Evolutionary conservation across 2,113 vertebrate genomes (phyloP).

Genomic region (Xiphophorus maculatus): DNA sequence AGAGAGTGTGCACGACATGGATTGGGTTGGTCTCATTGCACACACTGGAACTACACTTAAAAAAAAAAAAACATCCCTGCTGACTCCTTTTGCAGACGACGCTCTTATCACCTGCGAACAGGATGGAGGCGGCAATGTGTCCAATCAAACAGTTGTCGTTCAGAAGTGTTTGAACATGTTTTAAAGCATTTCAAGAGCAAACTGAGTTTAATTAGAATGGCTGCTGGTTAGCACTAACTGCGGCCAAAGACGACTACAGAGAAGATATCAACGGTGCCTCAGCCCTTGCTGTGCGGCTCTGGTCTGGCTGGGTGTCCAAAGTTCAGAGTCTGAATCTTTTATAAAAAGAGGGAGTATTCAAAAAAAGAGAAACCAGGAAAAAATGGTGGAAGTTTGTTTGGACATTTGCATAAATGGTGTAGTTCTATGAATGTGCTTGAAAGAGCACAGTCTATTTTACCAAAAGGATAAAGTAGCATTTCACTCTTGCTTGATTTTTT

Average conservation of each 20-base stretch:
- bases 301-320: slow-evolving; percentile 24
- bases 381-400: slow-evolving; percentile 9
- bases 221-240: slow-evolving; percentile 54
- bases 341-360: slow-evolving; percentile 1
- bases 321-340: slow-evolving; percentile 30
- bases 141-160: slow-evolving; percentile 67
- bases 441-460: slow-evolving; percentile 15
- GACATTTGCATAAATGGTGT: slow-evolving; percentile 9
- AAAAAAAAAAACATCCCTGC: slow-evolving; percentile 43
- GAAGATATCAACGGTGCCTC: slow-evolving; percentile 57
- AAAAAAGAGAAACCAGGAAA: slow-evolving; percentile 24
- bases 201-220: slow-evolving; percentile 71
- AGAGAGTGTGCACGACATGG: slow-evolving; percentile 34
- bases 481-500: slow-evolving; percentile 6
- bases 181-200: slow-evolving; percentile 70
- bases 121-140: slow-evolving; percentile 61
- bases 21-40: slow-evolving; percentile 56
- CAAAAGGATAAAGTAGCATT: slow-evolving; percentile 2
- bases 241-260: slow-evolving; percentile 40
- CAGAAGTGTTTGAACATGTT: slow-evolving; percentile 68
- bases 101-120: slow-evolving; percentile 71
- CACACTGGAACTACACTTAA: slow-evolving; percentile 57
- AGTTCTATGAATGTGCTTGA: slow-evolving; percentile 14
- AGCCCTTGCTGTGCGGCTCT: slow-evolving; percentile 12
- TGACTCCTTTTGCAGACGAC: slow-evolving; percentile 25